Base-by-base conservation (phyloP, 2,888 invertebrate species). In the Elysia crispata region DNA sequence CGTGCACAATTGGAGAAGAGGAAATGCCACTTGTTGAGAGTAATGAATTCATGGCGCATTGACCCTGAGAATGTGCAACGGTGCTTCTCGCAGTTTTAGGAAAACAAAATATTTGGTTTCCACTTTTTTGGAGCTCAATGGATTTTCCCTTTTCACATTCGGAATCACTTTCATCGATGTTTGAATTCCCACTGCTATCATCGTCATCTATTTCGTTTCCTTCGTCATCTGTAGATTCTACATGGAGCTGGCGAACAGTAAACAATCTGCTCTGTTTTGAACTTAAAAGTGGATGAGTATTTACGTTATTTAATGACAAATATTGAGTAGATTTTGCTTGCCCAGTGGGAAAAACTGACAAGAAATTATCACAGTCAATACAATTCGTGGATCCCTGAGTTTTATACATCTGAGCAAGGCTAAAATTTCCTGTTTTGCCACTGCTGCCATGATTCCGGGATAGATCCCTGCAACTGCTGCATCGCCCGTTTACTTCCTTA, bases 221-320 rank as follows among this genome's bases (percentile, higher is more conserved):
- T n/a, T 79, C 74, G 8, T 66, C 74, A 25, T 79, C 79, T 0
- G 66, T 31, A 0, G 60, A 30, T 25, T 66, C 66, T 13, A 79
- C 49, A 11, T 31, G 79, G 23, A 79, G 66, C 18, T 49, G 73
- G 0, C 57, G 79, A 0, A 73, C 73, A 49, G 77, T 41, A 72
- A 78, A 78, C 30, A 79, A 11, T 28, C 62, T 64, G 62, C 54
- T 31, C 20, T 23, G 31, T 31, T 50, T 66, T 1, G 79, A 66
- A 41, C 18, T 73, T 28, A 64, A 31, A 33, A 18, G n/a, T 5
- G 31, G 18, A 33, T 18, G n/a, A 30, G 8, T 15, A 6, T 60
- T 60, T 60, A 23, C 15, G 6, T 60, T 11, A 41, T 41, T 41
- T 41, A 11, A 11, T 41, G 41, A 41, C 41, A 41, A 41, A 41